Evolutionary conservation across 2,888 invertebrate genomes (phyloP), one percentile per base, ranked within the genome.

Genomic region (Cheilosia pagana): DNA sequence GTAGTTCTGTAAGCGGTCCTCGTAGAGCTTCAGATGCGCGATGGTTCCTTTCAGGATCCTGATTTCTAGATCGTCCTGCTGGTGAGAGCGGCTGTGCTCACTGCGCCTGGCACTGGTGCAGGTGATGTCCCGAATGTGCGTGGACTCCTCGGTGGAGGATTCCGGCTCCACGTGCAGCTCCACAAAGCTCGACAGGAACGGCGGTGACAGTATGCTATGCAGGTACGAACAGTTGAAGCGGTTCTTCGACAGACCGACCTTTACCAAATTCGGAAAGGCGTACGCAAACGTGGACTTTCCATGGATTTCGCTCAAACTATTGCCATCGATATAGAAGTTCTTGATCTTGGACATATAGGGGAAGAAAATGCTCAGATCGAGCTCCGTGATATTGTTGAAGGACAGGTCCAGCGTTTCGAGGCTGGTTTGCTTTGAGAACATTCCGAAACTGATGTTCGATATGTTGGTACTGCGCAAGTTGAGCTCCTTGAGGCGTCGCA

Each of bases 401-500:
- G 93, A 93, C 50, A 93, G 88, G 79, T 93, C 93, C 19, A 93
- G 89, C 41, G 91, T 91, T 59, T 93, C 92, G 7, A 93, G 88
- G 52, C 91, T 88, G 2, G 88, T 88, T 31, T 92, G 91, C 77
- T 91, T 91, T 16, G 92, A 90, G 87, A 92, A 91, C 89, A 92
- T 92, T 45, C 92, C 92, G 53, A 91, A 92, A 10, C 89, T 88
- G 1, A 92, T 87, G 12, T 88, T 86, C 0, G 81, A 87, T 3
- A 92, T 88, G 19, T 90, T 89, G 6, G 89, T 89, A 2, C 87
- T 86, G 1, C 90, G 88, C 8, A 92, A 57, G n/a, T 88, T 88
- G 0, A 92, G 88, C 41, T 88, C 88, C 3, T 90, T 88, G 5
- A 92, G 86, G 0, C 90, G 88, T 35, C 90, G 91, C 35, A 92